These are phyloP conservation scores for Saturnia japonica DNA, from an alignment of 2,888 invertebrate species.

Conservation along the genomic window DNA sequence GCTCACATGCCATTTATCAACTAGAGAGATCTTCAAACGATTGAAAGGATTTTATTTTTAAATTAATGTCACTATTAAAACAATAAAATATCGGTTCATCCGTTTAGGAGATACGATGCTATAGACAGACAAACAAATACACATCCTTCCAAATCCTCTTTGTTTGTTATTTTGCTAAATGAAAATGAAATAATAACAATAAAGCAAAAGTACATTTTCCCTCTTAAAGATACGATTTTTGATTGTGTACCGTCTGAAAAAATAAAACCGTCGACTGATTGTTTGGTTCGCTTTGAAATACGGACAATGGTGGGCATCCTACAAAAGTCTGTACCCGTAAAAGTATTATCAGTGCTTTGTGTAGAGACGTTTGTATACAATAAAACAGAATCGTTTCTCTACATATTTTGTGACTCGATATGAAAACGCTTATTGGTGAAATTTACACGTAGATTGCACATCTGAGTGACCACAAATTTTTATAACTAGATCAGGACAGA, in stretches of 20 bases:
- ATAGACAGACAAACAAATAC: too few relatives aligned
- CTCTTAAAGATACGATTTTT: neutral
- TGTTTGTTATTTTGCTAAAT: neutral
- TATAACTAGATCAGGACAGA: too few relatives aligned
- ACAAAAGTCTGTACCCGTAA: neutral
- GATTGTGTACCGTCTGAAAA: neutral
- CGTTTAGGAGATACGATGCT: neutral
- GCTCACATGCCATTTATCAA: too few relatives aligned
- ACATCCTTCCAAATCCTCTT: too few relatives aligned
- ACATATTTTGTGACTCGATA: neutral
- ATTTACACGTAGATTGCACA: too few relatives aligned
- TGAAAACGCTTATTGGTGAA: neutral
- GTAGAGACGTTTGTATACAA: neutral
- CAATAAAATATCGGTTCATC: neutral
- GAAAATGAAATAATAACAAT: too few relatives aligned
- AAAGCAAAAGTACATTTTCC: too few relatives aligned
- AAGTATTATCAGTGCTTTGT: conserved; percentile 1
- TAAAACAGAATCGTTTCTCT: neutral
- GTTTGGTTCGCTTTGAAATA: neutral
- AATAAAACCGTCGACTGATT: neutral
- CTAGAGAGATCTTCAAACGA: too few relatives aligned
- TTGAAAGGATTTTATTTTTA: too few relatives aligned
- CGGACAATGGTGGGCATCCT: neutral
- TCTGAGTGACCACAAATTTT: too few relatives aligned
- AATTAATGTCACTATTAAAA: too few relatives aligned